Percentiles rank a stretch among this genome's conserved stretches.
Evolutionary conservation across 2,888 invertebrate genomes (phyloP).

Genomic region (Drosophila rellima): DNA sequence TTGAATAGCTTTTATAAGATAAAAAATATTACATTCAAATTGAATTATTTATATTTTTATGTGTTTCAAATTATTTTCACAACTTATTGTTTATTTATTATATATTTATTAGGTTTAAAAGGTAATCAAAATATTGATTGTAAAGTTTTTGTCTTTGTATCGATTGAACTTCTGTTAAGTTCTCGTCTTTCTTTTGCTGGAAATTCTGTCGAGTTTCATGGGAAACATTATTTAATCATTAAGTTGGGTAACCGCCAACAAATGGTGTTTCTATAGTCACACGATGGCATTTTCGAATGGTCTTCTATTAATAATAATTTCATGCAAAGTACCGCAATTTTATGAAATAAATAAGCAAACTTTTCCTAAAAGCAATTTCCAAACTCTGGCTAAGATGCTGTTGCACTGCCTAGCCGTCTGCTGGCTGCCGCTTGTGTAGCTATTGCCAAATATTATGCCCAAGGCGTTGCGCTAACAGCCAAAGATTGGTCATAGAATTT

Average conservation of each 20-base stretch:
- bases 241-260: slow-evolving; percentile 31
- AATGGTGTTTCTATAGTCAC: slow-evolving; percentile 34
- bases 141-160: not conserved
- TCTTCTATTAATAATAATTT: slow-evolving; percentile 57
- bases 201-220: slow-evolving; percentile 3
- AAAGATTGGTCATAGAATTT: slow-evolving; percentile 75
- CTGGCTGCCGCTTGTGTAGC: slow-evolving; percentile 17
- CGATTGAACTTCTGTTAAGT: not conserved
- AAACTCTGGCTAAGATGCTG: slow-evolving; percentile 29
- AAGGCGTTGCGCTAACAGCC: slow-evolving; percentile 69
- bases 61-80: no score
- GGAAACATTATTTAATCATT: slow-evolving; percentile 41
- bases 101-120: no score
- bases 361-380: slow-evolving; percentile 45
- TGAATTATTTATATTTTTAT: no score
- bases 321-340: slow-evolving; percentile 51
- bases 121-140: no score
- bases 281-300: slow-evolving; percentile 27
- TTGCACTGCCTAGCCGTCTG: slow-evolving; percentile 30
- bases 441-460: slow-evolving; percentile 64
- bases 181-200: not conserved
- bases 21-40: not conserved
- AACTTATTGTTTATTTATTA: no score
- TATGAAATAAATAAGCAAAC: slow-evolving; percentile 54
- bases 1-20: not conserved